These are phyloP conservation scores for Platycheirus rosarum DNA, from an alignment of 2,888 invertebrate genomes.

Conservation along the genomic window DNA sequence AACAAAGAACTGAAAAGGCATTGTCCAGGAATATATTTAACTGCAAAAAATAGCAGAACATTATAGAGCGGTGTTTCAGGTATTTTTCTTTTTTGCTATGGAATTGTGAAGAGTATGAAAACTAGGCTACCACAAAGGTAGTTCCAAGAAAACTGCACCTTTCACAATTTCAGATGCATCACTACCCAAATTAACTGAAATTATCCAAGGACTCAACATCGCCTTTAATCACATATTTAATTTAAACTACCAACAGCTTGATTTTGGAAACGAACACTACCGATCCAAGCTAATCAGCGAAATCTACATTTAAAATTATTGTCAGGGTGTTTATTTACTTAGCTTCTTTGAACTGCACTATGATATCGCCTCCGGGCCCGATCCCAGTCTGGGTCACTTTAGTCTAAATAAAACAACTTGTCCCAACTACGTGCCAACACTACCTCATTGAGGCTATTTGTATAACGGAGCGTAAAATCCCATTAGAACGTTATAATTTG, in stretches of 20 bases:
- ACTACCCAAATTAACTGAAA: too few relatives aligned
- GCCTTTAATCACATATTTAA: conserved; percentile 24
- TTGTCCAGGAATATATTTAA: too few relatives aligned
- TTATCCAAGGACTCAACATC: too few relatives aligned
- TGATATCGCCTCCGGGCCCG: neutral
- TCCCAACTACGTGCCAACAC: conserved; percentile 34
- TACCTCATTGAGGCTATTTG: conserved; percentile 47
- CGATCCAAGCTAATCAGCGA: conserved; percentile 24
- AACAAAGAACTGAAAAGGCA: too few relatives aligned
- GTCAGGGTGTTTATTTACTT: conserved; percentile 42
- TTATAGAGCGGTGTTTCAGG: too few relatives aligned
- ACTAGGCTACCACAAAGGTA: too few relatives aligned
- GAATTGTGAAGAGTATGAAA: too few relatives aligned
- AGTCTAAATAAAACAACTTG: conserved; percentile 53
- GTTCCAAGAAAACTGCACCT: too few relatives aligned
- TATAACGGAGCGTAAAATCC: conserved; percentile 58
- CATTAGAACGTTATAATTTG: conserved; percentile 62
- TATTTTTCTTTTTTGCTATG: too few relatives aligned
- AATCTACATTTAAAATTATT: conserved; percentile 28
- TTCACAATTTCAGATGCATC: too few relatives aligned
- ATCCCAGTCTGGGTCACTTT: conserved; percentile 40
- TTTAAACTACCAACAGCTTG: conserved; percentile 21
- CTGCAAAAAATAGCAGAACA: too few relatives aligned
- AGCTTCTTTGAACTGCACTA: conserved; percentile 38
- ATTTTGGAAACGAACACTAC: conserved; percentile 9